Conservation (phyloP, 2,797 vertebrate genomes). For the Anguilla marmorata region DNA sequence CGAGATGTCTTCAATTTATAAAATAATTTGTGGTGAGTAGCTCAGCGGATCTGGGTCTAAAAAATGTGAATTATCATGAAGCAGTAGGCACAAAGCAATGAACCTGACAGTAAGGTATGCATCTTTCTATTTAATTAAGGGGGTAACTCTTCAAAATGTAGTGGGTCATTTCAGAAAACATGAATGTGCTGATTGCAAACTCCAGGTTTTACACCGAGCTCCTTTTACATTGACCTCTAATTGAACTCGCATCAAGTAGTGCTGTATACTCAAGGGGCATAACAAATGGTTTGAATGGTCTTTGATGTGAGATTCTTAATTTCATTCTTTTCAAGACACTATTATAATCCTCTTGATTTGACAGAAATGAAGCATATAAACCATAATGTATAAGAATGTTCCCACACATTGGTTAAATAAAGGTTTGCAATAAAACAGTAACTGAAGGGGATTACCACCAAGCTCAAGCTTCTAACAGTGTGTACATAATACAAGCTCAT, state of each 20-base stretch:
- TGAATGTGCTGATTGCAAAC: neutral
- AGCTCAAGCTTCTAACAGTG: neutral
- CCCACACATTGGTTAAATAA: neutral
- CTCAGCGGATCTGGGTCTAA: too few relatives aligned
- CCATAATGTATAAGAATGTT: neutral
- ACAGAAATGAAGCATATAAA: too few relatives aligned
- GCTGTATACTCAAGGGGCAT: neutral
- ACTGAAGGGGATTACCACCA: neutral
- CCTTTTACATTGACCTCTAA: neutral
- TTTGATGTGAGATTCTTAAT: conserved; percentile 8
- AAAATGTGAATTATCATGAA: neutral
- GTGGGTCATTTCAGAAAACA: neutral
- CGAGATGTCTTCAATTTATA: too few relatives aligned
- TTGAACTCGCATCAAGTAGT: neutral
- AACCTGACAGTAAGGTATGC: neutral
- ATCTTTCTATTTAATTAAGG: neutral
- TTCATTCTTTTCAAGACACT: too few relatives aligned
- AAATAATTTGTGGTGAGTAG: neutral
- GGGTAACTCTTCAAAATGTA: neutral
- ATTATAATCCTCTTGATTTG: too few relatives aligned
- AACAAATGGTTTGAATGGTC: conserved; percentile 9
- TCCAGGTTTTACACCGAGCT: neutral
- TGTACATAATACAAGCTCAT: neutral
- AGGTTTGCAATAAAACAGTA: neutral
- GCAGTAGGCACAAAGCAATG: neutral